Percentiles rank a stretch among this genome's conserved stretches.
Conservation (phyloP, 1,140 invertebrate genomes). For the Drosophila triauraria region DNA sequence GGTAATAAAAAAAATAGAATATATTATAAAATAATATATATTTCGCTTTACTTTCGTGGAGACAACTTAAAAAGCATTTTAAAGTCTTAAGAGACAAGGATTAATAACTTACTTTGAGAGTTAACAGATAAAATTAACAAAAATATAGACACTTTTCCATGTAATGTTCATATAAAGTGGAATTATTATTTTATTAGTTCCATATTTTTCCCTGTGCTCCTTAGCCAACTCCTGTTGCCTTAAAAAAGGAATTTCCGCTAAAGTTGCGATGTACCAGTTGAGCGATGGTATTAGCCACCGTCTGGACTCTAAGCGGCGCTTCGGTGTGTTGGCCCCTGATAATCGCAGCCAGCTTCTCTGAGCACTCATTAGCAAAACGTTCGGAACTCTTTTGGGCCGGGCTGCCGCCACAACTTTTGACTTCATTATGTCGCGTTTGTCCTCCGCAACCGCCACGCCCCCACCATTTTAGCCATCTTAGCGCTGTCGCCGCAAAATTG, state of each 20-base stretch:
- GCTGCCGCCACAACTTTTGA: slow-evolving; percentile 71
- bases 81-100: too few relatives aligned
- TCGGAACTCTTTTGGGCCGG: slow-evolving; percentile 68
- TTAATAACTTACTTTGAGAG: too few relatives aligned
- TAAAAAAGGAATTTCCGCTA: slow-evolving; percentile 1
- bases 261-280: slow-evolving; percentile 1
- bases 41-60: too few relatives aligned
- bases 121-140: too few relatives aligned
- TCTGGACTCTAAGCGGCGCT: slow-evolving; percentile 2
- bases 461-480: slow-evolving; percentile 29
- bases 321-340: slow-evolving; percentile 41
- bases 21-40: too few relatives aligned
- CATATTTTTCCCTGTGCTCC: background rate
- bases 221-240: background rate
- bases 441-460: slow-evolving; percentile 7
- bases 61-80: too few relatives aligned
- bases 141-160: too few relatives aligned
- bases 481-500: slow-evolving; percentile 77
- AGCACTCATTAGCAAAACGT: slow-evolving; percentile 81
- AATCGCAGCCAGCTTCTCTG: slow-evolving; percentile 69
- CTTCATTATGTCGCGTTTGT: slow-evolving; percentile 76
- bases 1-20: too few relatives aligned
- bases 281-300: slow-evolving; percentile 29
- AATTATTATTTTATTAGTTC: background rate
- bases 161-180: too few relatives aligned